Percentiles rank a stretch among this genome's conserved stretches.
Conservation (phyloP, 2,797 vertebrate genomes). For the Rhinophrynus dorsalis region DNA sequence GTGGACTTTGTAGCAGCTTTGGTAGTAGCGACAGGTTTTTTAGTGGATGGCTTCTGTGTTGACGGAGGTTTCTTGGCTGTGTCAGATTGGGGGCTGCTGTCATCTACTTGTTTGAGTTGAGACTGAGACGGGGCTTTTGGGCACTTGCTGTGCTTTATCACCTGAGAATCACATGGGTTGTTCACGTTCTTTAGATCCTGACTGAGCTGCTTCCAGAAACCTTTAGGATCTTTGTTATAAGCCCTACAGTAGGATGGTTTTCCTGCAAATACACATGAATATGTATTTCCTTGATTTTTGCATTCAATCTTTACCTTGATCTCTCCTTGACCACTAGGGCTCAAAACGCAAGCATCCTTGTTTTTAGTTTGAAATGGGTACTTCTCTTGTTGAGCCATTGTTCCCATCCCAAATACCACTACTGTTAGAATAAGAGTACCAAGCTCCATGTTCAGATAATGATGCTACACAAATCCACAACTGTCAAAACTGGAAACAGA, state of each 20-base stretch:
- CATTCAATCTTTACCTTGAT: conserved; percentile 71
- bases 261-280: conserved; percentile 81
- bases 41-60: conserved; percentile 26
- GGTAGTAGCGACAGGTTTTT: conserved; percentile 38
- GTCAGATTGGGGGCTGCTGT: conserved; percentile 40
- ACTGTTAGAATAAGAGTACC: conserved; percentile 61
- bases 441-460: conserved; percentile 67
- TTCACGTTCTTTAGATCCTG: conserved; percentile 68
- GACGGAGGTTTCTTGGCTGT: background rate
- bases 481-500: background rate
- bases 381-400: conserved; percentile 68
- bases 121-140: conserved; percentile 68
- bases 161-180: conserved; percentile 68
- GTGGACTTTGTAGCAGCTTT: conserved; percentile 30
- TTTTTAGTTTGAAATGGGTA: conserved; percentile 74
- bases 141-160: conserved; percentile 73
- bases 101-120: conserved; percentile 66
- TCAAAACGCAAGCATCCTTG: conserved; percentile 72
- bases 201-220: conserved; percentile 78
- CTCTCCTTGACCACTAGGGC: conserved; percentile 62
- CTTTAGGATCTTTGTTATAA: conserved; percentile 74
- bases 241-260: conserved; percentile 69
- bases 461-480: background rate
- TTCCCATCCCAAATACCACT: conserved; percentile 62
- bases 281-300: conserved; percentile 57